Evolutionary conservation across 2,888 invertebrate genomes (phyloP), one percentile per base, ranked within the genome.

Genomic region (Parelbella ahira): DNA sequence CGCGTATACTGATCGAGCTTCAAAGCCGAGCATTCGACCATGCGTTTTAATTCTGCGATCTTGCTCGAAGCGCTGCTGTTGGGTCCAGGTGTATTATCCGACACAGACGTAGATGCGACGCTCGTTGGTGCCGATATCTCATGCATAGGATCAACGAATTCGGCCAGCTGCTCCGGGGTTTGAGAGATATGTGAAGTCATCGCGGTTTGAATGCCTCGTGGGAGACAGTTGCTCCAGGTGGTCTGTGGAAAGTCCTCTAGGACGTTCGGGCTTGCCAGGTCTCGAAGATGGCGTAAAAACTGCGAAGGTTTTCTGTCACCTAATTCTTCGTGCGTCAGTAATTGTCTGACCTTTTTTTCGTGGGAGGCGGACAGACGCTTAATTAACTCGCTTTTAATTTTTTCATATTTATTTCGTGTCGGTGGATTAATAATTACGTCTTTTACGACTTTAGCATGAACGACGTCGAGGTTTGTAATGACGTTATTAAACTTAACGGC

Each of bases 1-100:
- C 30, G 10, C n/a, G 30, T 20, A n/a, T 20, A 20, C 20, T 32
- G 8, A n/a, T 32, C 30, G n/a, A 32, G 20, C 3, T 20, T 20
- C 2, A 20, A 4, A 1, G 19, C n/a, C n/a, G 10, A 11, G 5
- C 8, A 11, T 10, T 25, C 10, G 10, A 25, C 24, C 24, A 25
- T 25, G 2, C 6, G 3, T 8, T 11, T 25, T 11, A 25, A 5
- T 6, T 25, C 24, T 4, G 24, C 24, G 24, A 25, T 25, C 6
- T 25, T 3, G 2, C 10, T 9, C 2, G 24, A 10, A 2, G 15
- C 15, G 2, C 3, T 10, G 7, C 13, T 28, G 15, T 10, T 24
- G 10, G 10, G 15, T n/a, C 11, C 7, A 0, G 12, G n/a, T 21
- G 12, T 5, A n/a, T n/a, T n/a, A n/a, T n/a, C n/a, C 1, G 5